Base-by-base conservation (phyloP, 2,797 vertebrate genomes). In the Masticophis lateralis region DNA sequence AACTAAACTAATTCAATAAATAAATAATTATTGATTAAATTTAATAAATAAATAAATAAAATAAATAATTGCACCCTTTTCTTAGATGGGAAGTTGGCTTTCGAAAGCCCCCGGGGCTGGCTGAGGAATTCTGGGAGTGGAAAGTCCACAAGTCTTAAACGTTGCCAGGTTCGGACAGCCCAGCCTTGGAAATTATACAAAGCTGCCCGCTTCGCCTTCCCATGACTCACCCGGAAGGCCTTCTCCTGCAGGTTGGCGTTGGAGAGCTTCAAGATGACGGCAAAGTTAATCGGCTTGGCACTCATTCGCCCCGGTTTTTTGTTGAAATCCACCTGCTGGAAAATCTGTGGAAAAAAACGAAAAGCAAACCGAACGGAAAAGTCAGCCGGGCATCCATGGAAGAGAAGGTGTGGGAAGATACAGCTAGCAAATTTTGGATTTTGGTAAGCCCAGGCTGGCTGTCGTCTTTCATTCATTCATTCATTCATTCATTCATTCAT, bases 271-370 rank as follows among this genome's bases (percentile, higher is more conserved):
- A 99, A 95, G 97, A 99, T 98, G 86, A 99, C 99, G 0, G 99
- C 98, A 0, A 99, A 99, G 97, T 99, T 99, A 95, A 99, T 99
- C 56, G 99, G 99, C 69, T 98, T 99, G 92, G 98, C 97, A 32
- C 99, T 99, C 97, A 99, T 99, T 60, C 99, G 97, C 0, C 98
- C 99, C 0, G 99, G 99, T 94, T 98, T 99, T 98, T 98, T 99
- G 96, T 99, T 99, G 97, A 99, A 99, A 95, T 99, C 98, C n/a
- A 99, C 98, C 92, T 99, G 98, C 5, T 99, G 99, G 93, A 99
- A 98, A 96, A 99, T 95, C 99, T 99, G 92, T 5, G 6, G 20
- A 12, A 25, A 18, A 18, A 18, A 20, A 28, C 93, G 25, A 2
- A 83, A 60, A 83, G 20, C 3, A 2, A 91, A 63, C 0, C 4